Evolutionary conservation across 2,113 vertebrate species (phyloP), one percentile per base, ranked within the genome.

Genomic region (Laterallus jamaicensis): DNA sequence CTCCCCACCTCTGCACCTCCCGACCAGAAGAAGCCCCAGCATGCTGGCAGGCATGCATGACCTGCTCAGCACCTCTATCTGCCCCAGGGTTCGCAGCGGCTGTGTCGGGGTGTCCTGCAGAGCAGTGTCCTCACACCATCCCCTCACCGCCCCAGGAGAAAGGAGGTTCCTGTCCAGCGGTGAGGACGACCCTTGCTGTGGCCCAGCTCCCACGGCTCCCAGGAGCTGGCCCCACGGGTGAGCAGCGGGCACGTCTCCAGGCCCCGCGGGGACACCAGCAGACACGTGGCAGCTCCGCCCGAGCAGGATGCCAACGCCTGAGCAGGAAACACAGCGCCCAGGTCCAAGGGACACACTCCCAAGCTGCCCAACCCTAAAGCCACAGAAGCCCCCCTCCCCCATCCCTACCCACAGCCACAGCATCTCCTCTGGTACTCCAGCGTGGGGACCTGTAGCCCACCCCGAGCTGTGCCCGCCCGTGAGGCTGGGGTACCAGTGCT

Each of bases 281-380:
- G 82, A 95, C 58, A 94, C 96, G 95, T 96, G 96, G 95, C 96
- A 84, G 84, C 95, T 84, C 90, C 90, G 3, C 96, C 95, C 28
- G 1, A 92, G 77, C 92, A 94, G 93, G 93, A 89, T 92, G 84
- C 37, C 47, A n/a, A 18, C 6, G 15, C 56, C 60, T 18, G 31
- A 96, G 81, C 92, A 96, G 96, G 95, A 96, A 96, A 64, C 2
- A 0, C 29, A 50, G 55, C 2, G 5, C 56, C 35, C 1, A 1
- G 37, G 49, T 74, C 39, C 60, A 35, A 39, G 90, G 55, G 42
- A 50, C 60, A 29, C 47, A 35, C 39, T 83, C 15, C 59, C 0
- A 1, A 40, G 62, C 56, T 70, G 84, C 77, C 32, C 63, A 22
- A 54, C 25, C 60, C 15, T 17, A 25, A 5, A 16, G 4, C 13